Conservation (phyloP, 2,113 vertebrate genomes). For the Equus przewalskii region DNA sequence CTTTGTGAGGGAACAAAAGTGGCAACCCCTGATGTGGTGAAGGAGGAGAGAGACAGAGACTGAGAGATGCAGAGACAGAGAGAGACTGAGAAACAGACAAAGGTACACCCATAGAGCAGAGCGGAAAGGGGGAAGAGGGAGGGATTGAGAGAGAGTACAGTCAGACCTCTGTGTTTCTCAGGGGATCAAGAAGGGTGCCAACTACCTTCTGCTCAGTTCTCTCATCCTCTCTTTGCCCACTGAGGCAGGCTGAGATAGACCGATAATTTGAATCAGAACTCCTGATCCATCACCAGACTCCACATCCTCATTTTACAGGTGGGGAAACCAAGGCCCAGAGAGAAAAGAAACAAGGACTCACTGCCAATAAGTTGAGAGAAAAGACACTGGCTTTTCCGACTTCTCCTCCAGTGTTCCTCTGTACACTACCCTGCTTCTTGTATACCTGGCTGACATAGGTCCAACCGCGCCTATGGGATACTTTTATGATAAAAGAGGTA, state of each 20-base stretch:
- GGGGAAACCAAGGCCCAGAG: background rate
- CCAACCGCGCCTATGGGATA: background rate
- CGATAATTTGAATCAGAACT: background rate
- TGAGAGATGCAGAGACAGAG: background rate
- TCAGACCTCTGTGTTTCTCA: background rate
- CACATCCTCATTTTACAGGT: background rate
- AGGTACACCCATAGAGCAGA: background rate
- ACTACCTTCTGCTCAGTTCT: background rate
- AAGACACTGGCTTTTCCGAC: background rate
- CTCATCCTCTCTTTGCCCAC: background rate
- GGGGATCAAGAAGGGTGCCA: background rate
- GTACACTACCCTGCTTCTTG: accelerated
- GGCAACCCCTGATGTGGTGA: background rate
- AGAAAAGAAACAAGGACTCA: background rate
- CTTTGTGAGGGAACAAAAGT: background rate
- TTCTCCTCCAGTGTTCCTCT: background rate
- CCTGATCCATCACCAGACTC: background rate
- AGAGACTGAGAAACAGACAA: background rate
- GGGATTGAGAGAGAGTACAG: background rate
- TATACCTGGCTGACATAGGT: background rate
- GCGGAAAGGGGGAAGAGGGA: background rate
- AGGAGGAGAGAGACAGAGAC: background rate
- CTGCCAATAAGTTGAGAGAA: background rate
- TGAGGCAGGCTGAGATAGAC: background rate
- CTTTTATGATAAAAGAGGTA: background rate